phyloP scores from a whole-genome alignment of 2,888 invertebrate genomes.

The Ecliptopera silaceata region DNA sequence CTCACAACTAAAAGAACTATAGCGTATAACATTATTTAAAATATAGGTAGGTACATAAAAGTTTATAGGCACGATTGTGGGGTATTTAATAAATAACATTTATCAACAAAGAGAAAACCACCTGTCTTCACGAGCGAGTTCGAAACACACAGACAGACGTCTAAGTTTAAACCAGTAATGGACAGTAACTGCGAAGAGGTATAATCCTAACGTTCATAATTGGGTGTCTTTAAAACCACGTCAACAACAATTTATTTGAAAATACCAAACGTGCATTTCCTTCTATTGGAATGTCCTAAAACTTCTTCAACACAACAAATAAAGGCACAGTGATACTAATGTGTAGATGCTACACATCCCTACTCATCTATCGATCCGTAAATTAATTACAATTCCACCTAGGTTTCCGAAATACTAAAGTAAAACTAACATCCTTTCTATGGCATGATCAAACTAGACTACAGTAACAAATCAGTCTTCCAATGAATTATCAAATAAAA shows the following conservation, averaged over 20 bases:
- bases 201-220: constrained; percentile 11
- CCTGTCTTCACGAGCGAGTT: constrained; percentile 36
- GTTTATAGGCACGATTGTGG: constrained; percentile 78
- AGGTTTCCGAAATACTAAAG: constrained; percentile 57
- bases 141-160: constrained; percentile 28
- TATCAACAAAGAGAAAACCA: constrained; percentile 64
- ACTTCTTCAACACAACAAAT: constrained; percentile 65
- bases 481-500: constrained; percentile 75
- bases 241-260: constrained; percentile 27
- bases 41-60: constrained; percentile 45
- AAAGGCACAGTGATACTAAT: constrained; percentile 78
- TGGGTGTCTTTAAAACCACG: constrained; percentile 19
- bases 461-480: constrained; percentile 83
- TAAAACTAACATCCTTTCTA: constrained; percentile 69
- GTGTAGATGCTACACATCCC: constrained; percentile 69
- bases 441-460: constrained; percentile 83
- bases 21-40: constrained; percentile 73
- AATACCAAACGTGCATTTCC: constrained; percentile 58
- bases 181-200: constrained; percentile 9
- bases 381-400: constrained; percentile 54
- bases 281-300: constrained; percentile 73
- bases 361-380: constrained; percentile 52
- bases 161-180: constrained; percentile 11
- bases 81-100: constrained; percentile 71
- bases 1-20: constrained; percentile 70